Evolutionary conservation across 2,797 vertebrate genomes (phyloP).

Genomic region (Enteromius unitaeniatus): DNA sequence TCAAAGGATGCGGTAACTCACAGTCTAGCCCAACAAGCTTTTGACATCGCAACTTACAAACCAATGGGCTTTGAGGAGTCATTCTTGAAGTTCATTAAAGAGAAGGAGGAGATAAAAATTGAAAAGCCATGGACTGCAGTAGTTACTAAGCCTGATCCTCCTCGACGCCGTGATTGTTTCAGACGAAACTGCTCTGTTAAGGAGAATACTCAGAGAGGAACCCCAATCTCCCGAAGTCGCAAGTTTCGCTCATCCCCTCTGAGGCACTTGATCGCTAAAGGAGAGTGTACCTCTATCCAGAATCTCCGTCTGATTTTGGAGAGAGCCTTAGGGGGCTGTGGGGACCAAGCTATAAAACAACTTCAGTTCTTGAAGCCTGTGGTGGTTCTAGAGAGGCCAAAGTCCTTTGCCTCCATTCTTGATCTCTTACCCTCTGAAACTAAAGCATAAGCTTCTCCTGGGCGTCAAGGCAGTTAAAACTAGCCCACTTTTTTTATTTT

Average conservation of each 20-base stretch:
- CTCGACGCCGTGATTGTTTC: constrained; percentile 74
- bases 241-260: constrained; percentile 77
- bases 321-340: constrained; percentile 93
- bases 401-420: constrained; percentile 86
- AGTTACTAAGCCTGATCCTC: constrained; percentile 23
- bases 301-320: constrained; percentile 94
- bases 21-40: constrained; percentile 71
- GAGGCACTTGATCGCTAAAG: constrained; percentile 81
- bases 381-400: constrained; percentile 94
- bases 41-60: constrained; percentile 91
- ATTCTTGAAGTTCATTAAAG: constrained; percentile 96
- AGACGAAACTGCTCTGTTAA: constrained; percentile 79
- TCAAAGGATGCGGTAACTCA: constrained; percentile 68
- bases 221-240: constrained; percentile 77
- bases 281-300: constrained; percentile 85
- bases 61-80: constrained; percentile 96
- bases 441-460: constrained; percentile 88
- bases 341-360: constrained; percentile 98
- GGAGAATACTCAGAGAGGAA: constrained; percentile 81
- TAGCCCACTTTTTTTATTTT: constrained; percentile 56
- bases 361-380: constrained; percentile 99
- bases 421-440: constrained; percentile 89
- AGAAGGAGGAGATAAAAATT: constrained; percentile 78
- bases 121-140: constrained; percentile 52
- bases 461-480: constrained; percentile 77